These are phyloP conservation scores for Menidia menidia DNA, from an alignment of 2,797 vertebrate species.

Conservation along the genomic window DNA sequence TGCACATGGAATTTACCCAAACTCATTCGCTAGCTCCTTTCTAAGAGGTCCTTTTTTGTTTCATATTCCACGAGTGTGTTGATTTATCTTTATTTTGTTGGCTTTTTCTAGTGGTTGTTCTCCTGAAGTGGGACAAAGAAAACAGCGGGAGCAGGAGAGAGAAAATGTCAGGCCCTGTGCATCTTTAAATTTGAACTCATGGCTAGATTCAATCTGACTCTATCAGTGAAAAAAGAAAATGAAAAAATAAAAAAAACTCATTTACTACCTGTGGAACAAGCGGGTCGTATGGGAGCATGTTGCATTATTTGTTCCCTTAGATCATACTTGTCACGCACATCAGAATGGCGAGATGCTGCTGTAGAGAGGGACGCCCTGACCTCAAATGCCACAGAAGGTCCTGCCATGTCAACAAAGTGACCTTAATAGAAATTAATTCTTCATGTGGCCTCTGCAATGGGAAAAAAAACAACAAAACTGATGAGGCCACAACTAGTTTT, in stretches of 20 bases:
- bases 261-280: conserved; percentile 53
- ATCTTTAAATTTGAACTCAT: conserved; percentile 57
- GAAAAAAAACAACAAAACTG: neutral
- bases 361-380: conserved; percentile 57
- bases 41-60: conserved; percentile 24
- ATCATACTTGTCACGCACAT: conserved; percentile 70
- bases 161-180: conserved; percentile 24
- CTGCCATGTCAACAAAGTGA: conserved; percentile 50
- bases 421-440: conserved; percentile 49
- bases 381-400: conserved; percentile 56
- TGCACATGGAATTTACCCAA: conserved; percentile 56
- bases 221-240: conserved; percentile 54
- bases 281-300: conserved; percentile 59
- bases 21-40: conserved; percentile 49
- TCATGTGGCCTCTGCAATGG: conserved; percentile 16
- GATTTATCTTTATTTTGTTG: conserved; percentile 27
- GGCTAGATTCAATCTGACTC: conserved; percentile 36
- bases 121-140: neutral
- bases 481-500: conserved; percentile 6
- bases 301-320: conserved; percentile 70
- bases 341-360: conserved; percentile 47
- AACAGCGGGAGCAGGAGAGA: neutral
- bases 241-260: conserved; percentile 47
- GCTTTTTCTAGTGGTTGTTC: neutral
- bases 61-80: conserved; percentile 4